Evolutionary conservation across 92 coral and sea anemone genomes (phyloP).

Genomic region (Chrysogorgia sp.): DNA sequence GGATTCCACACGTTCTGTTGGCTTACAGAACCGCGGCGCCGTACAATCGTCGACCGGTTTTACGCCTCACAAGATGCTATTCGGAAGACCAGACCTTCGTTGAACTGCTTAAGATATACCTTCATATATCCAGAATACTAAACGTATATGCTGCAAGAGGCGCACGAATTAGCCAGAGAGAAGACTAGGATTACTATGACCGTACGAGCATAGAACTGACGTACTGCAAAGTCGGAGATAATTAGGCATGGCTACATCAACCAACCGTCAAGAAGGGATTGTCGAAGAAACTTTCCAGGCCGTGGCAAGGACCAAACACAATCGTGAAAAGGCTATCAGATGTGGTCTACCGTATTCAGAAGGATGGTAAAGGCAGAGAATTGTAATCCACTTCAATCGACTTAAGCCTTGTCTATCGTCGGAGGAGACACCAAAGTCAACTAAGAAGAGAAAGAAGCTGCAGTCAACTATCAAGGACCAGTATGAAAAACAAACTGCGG

Average conservation of each 20-base stretch:
- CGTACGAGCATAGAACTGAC: background rate
- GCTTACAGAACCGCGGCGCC: too few relatives aligned
- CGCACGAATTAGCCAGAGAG: background rate
- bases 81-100: too few relatives aligned
- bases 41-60: too few relatives aligned
- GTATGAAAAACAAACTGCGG: too few relatives aligned
- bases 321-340: conserved; percentile 11
- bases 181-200: conserved; percentile 23
- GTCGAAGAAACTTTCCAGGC: conserved; percentile 3
- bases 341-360: conserved; percentile 15
- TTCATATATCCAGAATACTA: too few relatives aligned
- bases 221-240: conserved; percentile 10
- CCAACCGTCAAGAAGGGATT: background rate
- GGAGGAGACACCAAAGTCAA: background rate
- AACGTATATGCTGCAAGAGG: background rate
- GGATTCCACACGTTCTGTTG: too few relatives aligned
- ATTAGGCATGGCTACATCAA: conserved; percentile 11
- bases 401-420: conserved; percentile 1
- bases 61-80: too few relatives aligned
- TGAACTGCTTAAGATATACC: too few relatives aligned
- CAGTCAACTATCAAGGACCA: too few relatives aligned
- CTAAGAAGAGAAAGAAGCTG: too few relatives aligned
- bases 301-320: conserved; percentile 1
- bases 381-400: background rate
- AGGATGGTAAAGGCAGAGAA: background rate